Conservation (phyloP, 2,888 invertebrate genomes). For the Diarsia mendica region DNA sequence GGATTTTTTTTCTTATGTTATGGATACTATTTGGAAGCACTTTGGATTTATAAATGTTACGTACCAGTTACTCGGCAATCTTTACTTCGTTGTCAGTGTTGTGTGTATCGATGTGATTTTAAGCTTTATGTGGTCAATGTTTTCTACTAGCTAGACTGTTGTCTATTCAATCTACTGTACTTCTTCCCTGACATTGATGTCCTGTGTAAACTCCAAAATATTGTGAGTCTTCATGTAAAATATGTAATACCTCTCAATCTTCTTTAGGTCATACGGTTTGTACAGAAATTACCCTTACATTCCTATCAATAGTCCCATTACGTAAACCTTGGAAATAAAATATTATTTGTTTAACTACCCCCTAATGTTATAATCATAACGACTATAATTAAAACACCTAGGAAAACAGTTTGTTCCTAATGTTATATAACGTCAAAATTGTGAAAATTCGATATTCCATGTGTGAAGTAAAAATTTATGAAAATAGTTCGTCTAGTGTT, state of each 20-base stretch:
- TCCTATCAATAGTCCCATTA: background rate
- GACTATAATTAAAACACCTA: too few species aligned
- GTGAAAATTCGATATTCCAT: background rate
- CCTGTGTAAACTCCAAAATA: background rate
- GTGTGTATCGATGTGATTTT: background rate
- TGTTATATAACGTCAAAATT: background rate
- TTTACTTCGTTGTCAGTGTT: background rate
- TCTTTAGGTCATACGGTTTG: background rate
- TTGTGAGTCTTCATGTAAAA: background rate
- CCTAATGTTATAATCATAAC: too few species aligned
- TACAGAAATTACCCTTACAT: background rate
- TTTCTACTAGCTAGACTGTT: conserved; percentile 4
- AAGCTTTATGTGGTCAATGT: conserved; percentile 18
- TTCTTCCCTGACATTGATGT: background rate
- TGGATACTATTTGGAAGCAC: background rate
- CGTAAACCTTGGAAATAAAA: background rate
- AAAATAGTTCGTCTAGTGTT: background rate
- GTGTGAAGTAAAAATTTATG: too few species aligned
- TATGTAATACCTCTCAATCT: background rate
- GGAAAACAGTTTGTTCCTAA: background rate
- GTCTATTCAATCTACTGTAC: conserved; percentile 1
- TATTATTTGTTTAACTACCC: background rate
- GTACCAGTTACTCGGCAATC: background rate
- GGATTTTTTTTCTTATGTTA: background rate
- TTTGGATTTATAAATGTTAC: conserved; percentile 3